Base-by-base conservation (phyloP, 2,113 vertebrate species). In the Bambusicola thoracicus region DNA sequence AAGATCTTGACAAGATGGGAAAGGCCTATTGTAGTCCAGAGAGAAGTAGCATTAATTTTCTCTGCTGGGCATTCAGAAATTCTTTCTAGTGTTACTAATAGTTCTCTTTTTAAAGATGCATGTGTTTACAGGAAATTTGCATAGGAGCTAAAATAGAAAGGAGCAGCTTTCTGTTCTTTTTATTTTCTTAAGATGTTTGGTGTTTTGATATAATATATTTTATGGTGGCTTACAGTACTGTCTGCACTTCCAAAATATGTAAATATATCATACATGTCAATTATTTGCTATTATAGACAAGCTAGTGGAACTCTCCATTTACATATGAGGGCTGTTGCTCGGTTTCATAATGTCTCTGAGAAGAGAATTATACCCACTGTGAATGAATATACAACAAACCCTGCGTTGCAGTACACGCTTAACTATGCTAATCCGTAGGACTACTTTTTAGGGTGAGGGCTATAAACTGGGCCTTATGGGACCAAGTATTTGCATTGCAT, bases 331-430 rank as follows among this genome's bases (percentile, higher is more conserved):
- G 30, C 73, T 90, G 40, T 69, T 93, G 76, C 65, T 91, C 89
- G 29, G 27, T 46, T 90, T 83, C 65, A 69, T 86, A 6, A 30
- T 78, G 73, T 77, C 79, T 94, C 40, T 61, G 38, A 86, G 77
- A 91, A 49, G 62, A 89, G 81, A 94, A 75, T 91, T 95, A 92
- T 94, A 56, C 48, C 36, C 61, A 38, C 68, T 90, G 30, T 72
- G 40, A 90, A 75, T 94, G 87, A 91, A 83, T 91, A 58, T 92
- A 78, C 65, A 90, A 18, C 73, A 85, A 74, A 29, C 43, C 83
- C 13, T 88, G 10, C 20, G 11, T 90, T 88, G 67, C 43, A 48
- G 51, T 44, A 32, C 40, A 43, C 46, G 43, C 63, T 63, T 87
- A 89, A 51, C 51, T 83, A 51, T 91, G 93, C 87, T 93, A 87